These are phyloP conservation scores for Amiota minor DNA, from an alignment of 2,888 invertebrate genomes.

Conservation along the genomic window DNA sequence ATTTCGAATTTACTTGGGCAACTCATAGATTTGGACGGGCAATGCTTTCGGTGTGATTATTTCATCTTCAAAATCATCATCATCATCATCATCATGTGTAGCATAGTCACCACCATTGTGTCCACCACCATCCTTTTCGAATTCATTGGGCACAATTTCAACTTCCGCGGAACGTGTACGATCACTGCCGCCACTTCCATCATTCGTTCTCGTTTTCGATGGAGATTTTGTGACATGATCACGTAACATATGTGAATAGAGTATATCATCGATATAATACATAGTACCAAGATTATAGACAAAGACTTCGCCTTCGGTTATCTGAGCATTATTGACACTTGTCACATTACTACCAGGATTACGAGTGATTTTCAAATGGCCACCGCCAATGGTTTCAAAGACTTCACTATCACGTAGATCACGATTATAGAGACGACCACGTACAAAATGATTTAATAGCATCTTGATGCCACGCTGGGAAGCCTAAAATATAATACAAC, in stretches of 20 bases:
- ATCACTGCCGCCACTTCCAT: slow-evolving; percentile 55
- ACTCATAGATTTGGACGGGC: slow-evolving; percentile 71
- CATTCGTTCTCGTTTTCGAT: slow-evolving; percentile 59
- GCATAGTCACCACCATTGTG: slow-evolving; percentile 69
- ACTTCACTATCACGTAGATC: slow-evolving; percentile 76
- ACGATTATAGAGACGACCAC: slow-evolving; percentile 77
- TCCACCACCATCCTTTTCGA: slow-evolving; percentile 60
- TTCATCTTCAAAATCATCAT: slow-evolving; percentile 73
- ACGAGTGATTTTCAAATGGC: slow-evolving; percentile 75
- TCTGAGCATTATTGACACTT: slow-evolving; percentile 76
- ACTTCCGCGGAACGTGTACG: slow-evolving; percentile 68
- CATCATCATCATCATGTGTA: slow-evolving; percentile 69
- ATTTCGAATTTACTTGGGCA: slow-evolving; percentile 66
- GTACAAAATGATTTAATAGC: slow-evolving; percentile 78
- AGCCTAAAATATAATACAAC: slow-evolving; percentile 70
- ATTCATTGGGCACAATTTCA: slow-evolving; percentile 72
- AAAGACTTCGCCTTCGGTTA: slow-evolving; percentile 78
- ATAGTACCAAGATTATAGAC: slow-evolving; percentile 80
- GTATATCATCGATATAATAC: slow-evolving; percentile 78
- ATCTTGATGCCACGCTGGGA: slow-evolving; percentile 77
- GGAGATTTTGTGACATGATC: slow-evolving; percentile 66
- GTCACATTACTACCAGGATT: slow-evolving; percentile 74
- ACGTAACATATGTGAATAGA: slow-evolving; percentile 74
- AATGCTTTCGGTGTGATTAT: slow-evolving; percentile 73
- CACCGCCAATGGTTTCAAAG: slow-evolving; percentile 76